Percentiles rank a stretch among this genome's conserved stretches.
Conservation (phyloP, 1,140 invertebrate species). For the Physella acuta region DNA sequence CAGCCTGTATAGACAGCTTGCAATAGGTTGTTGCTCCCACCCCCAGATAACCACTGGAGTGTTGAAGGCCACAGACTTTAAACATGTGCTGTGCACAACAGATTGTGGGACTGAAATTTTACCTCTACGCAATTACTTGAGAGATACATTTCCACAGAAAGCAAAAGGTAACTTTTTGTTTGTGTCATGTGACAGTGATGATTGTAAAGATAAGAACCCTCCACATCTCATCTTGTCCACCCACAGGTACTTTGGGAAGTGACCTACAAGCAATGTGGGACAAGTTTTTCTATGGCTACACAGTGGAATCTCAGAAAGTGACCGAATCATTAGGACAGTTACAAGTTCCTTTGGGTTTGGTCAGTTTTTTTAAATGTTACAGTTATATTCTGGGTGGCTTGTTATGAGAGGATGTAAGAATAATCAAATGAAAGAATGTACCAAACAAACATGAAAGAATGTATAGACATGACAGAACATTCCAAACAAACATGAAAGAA, state of each 20-base stretch:
- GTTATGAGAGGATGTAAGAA: too few relatives aligned
- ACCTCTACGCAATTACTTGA: constrained; percentile 30
- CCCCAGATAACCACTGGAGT: constrained; percentile 32
- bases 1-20: too few relatives aligned
- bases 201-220: too few relatives aligned
- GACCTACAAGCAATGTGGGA: constrained; percentile 38
- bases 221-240: constrained; percentile 23
- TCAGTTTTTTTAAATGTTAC: too few relatives aligned
- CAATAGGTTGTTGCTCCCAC: too few relatives aligned
- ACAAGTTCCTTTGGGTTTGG: constrained; percentile 44
- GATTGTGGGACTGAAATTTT: constrained; percentile 34
- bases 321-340: constrained; percentile 31
- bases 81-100: constrained; percentile 35
- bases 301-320: constrained; percentile 30
- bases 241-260: constrained; percentile 32
- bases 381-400: too few relatives aligned
- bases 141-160: constrained; percentile 39
- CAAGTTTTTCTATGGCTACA: constrained; percentile 29
- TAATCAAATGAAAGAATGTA: too few relatives aligned
- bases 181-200: too few relatives aligned
- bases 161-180: constrained; percentile 44
- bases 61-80: constrained; percentile 33
- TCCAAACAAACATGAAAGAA: too few relatives aligned
- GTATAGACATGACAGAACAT: too few relatives aligned
- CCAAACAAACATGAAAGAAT: too few relatives aligned